A percentile compares a stretch with the other conserved stretches of the same genome.
phyloP scores from a whole-genome alignment of 2,888 invertebrate species.

The Protophormia terraenovae region DNA sequence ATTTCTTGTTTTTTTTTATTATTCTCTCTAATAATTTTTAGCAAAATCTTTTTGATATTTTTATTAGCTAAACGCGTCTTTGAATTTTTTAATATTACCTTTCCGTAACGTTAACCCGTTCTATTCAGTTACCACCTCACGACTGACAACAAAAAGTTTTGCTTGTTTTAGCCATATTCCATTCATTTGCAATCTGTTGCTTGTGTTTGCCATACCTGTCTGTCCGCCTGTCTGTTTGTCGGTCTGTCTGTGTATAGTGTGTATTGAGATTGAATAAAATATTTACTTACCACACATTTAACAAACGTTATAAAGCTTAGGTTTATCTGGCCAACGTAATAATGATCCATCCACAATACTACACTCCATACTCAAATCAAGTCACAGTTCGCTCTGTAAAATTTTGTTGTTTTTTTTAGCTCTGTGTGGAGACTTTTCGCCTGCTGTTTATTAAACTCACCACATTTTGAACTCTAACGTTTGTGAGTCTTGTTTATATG shows the following conservation, averaged over 20 bases:
- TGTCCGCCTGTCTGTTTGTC: conserved; percentile 10
- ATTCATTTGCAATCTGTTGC: conserved; percentile 64
- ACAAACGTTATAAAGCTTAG: conserved; percentile 61
- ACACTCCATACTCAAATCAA: conserved; percentile 27
- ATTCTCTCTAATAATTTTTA: background rate
- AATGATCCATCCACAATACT: conserved; percentile 41
- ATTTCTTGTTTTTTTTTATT: background rate
- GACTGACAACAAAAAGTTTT: conserved; percentile 72
- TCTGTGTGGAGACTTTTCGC: conserved; percentile 31
- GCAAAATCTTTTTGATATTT: background rate
- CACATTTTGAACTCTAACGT: conserved; percentile 52
- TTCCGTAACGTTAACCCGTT: conserved; percentile 76
- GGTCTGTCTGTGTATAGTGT: background rate
- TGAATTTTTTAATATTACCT: conserved; percentile 60
- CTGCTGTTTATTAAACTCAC: conserved; percentile 33
- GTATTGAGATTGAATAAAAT: conserved; percentile 35
- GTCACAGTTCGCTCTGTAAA: conserved; percentile 15
- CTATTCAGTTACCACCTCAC: conserved; percentile 76
- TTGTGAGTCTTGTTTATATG: background rate
- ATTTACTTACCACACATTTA: conserved; percentile 58
- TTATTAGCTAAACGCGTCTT: conserved; percentile 10
- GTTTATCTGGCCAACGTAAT: conserved; percentile 54
- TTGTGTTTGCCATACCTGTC: conserved; percentile 49
- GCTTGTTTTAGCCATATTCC: conserved; percentile 59
- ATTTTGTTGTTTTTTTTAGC: background rate